Conservation (phyloP, 2,797 vertebrate species). For the Ceryle rudis region DNA sequence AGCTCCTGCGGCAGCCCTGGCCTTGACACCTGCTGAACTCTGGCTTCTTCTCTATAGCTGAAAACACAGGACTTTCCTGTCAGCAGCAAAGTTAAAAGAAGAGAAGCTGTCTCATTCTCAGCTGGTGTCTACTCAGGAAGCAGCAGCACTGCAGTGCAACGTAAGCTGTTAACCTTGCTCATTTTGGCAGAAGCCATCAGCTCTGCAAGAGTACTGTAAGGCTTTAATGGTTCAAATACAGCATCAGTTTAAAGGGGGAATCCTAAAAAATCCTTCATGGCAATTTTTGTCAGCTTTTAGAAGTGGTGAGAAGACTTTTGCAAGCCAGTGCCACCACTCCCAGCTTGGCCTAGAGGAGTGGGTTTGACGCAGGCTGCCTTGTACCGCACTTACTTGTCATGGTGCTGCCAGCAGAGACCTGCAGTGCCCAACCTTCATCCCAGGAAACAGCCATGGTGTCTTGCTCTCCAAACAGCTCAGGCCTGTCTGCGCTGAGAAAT, state of each 20-base stretch:
- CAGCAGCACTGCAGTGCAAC: fast-evolving
- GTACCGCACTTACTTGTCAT: neutral
- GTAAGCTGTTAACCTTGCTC: neutral
- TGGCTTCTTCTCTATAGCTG: neutral
- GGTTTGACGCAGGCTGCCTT: neutral
- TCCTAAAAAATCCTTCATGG: neutral
- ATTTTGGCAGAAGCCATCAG: neutral
- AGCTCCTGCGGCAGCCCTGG: neutral
- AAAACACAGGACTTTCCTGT: neutral
- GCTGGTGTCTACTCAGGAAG: neutral
- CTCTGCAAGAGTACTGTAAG: neutral
- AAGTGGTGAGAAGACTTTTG: neutral
- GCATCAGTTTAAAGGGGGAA: neutral
- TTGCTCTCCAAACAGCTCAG: neutral
- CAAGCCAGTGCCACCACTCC: neutral
- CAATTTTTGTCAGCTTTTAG: neutral
- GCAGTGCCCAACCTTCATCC: fast-evolving
- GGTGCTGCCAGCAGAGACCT: neutral
- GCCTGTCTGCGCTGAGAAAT: neutral
- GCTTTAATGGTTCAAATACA: neutral
- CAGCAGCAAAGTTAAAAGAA: neutral
- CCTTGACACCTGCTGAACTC: neutral
- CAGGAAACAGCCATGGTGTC: fast-evolving
- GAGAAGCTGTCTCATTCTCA: neutral
- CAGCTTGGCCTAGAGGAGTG: neutral